Evolutionary conservation across 2,888 invertebrate genomes (phyloP).

Genomic region (Drosophila macrospina): DNA sequence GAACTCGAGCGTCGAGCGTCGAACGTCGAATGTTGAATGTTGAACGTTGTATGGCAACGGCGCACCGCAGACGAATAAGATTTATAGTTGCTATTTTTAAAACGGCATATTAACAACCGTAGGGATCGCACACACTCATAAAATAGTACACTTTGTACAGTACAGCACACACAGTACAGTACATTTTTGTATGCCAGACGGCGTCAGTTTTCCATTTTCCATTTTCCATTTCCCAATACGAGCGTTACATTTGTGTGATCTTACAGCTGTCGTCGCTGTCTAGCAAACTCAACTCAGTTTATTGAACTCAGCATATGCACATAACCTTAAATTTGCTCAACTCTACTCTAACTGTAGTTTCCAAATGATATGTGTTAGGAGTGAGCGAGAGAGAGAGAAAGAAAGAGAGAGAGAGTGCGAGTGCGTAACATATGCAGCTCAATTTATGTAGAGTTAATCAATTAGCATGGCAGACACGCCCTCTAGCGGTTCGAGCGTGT

Average conservation of each 20-base stretch:
- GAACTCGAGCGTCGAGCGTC: constrained; percentile 14
- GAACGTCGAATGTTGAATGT: constrained; percentile 28
- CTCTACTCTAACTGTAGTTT: neutral
- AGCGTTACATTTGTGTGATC: constrained; percentile 20
- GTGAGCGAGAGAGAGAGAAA: neutral
- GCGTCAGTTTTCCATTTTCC: constrained; percentile 5
- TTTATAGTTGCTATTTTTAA: constrained; percentile 81
- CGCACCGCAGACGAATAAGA: constrained; percentile 55
- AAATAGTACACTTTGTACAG: constrained; percentile 42
- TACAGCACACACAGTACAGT: constrained; percentile 1
- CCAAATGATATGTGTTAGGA: neutral
- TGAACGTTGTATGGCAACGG: constrained; percentile 42
- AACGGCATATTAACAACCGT: constrained; percentile 75
- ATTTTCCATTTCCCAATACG: no score
- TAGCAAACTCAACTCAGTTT: constrained; percentile 13
- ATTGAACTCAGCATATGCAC: constrained; percentile 20
- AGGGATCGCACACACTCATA: constrained; percentile 55
- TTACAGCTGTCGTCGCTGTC: neutral
- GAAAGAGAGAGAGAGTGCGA: neutral
- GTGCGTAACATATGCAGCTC: neutral
- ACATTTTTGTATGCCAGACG: constrained; percentile 6
- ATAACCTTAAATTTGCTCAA: neutral
- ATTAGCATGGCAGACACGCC: constrained; percentile 35
- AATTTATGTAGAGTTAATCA: constrained; percentile 13
- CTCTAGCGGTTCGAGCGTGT: constrained; percentile 30